These are phyloP conservation scores for Ischnura elegans DNA, from an alignment of 2,888 invertebrate species.

Conservation along the genomic window DNA sequence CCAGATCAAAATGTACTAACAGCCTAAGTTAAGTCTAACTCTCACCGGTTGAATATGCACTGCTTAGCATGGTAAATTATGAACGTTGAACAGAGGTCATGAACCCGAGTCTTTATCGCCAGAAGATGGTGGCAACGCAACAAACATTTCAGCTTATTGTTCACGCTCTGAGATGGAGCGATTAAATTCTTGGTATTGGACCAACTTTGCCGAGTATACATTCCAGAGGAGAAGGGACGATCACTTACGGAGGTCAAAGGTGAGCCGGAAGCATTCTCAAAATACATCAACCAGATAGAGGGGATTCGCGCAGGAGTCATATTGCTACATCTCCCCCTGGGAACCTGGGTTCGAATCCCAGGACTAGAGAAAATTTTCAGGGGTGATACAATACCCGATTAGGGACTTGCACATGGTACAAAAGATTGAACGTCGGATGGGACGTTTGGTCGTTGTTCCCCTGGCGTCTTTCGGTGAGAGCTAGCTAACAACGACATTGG, in stretches of 20 bases:
- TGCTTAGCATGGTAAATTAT: not conserved
- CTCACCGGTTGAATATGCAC: not conserved
- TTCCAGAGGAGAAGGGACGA: not conserved
- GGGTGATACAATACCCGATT: no score
- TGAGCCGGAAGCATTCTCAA: not conserved
- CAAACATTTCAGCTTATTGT: not conserved
- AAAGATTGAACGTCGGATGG: no score
- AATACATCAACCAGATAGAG: not conserved
- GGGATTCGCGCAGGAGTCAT: not conserved
- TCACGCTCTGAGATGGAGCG: not conserved
- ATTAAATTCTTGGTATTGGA: not conserved
- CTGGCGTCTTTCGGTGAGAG: no score
- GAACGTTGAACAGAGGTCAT: not conserved
- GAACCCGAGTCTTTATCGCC: not conserved
- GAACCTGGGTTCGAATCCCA: no score
- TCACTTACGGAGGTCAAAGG: not conserved
- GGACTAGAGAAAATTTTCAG: no score
- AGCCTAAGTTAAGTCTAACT: no score
- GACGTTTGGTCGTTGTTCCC: no score
- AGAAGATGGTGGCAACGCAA: not conserved
- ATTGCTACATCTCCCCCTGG: not conserved
- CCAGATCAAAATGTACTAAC: no score
- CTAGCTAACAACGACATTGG: no score
- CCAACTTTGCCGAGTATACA: not conserved
- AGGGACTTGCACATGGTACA: no score